phyloP scores from a whole-genome alignment of 2,888 invertebrate genomes.

The Sabellastarte sp. region DNA sequence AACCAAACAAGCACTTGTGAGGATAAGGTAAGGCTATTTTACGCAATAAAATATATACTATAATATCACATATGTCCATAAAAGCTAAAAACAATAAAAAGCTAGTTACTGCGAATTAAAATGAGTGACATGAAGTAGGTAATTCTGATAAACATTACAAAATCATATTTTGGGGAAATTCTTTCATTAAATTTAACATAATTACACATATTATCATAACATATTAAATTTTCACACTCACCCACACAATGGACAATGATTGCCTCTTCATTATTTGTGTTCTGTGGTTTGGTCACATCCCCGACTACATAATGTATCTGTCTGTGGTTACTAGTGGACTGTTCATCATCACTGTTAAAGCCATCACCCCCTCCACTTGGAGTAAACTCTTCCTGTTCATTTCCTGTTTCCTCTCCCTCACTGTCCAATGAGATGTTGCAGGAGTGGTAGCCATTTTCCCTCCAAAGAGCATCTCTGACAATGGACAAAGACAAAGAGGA shows the following conservation, averaged over 20 bases:
- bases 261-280: constrained; percentile 32
- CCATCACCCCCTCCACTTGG: constrained; percentile 27
- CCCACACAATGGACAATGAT: constrained; percentile 59
- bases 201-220: no score
- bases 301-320: constrained; percentile 56
- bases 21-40: no score
- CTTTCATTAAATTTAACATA: constrained; percentile 2
- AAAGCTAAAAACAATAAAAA: no score
- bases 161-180: background rate
- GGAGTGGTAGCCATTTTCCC: constrained; percentile 41
- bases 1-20: no score
- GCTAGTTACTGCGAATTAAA: no score
- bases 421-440: constrained; percentile 37
- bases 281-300: constrained; percentile 56
- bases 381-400: constrained; percentile 21
- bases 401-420: constrained; percentile 33
- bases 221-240: constrained; percentile 21
- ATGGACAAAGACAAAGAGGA: no score
- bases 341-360: constrained; percentile 19
- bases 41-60: no score
- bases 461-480: constrained; percentile 51
- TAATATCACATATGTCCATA: no score
- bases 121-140: no score
- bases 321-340: constrained; percentile 18
- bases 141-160: background rate